A percentile compares a stretch with the other conserved stretches of the same genome.
Conservation (phyloP, 2,113 vertebrate species). For the Ondatra zibethicus region DNA sequence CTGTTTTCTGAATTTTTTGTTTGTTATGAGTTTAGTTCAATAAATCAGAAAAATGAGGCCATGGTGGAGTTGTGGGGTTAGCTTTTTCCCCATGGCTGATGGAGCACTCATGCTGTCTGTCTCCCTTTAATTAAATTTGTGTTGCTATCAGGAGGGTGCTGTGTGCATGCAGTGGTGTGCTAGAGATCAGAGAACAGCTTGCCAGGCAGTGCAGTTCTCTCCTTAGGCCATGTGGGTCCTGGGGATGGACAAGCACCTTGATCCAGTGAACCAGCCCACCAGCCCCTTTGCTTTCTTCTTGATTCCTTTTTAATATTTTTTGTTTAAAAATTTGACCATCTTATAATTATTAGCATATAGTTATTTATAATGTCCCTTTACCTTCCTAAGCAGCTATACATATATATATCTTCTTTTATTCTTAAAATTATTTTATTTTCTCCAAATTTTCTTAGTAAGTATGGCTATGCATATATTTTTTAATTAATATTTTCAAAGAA, state of each 20-base stretch:
- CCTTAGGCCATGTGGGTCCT: not conserved
- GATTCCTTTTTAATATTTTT: not conserved
- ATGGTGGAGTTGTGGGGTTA: not conserved
- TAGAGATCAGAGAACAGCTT: not conserved
- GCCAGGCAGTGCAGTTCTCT: not conserved
- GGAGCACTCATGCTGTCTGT: not conserved
- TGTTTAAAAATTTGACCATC: not conserved
- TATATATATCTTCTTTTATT: not conserved
- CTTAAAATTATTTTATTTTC: slow-evolving; percentile 7
- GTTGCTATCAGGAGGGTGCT: not conserved
- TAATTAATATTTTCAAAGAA: not conserved
- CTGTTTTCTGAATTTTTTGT: not conserved
- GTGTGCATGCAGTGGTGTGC: not conserved
- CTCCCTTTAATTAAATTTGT: not conserved
- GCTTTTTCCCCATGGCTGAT: not conserved
- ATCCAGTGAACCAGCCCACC: not conserved
- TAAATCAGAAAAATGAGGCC: not conserved
- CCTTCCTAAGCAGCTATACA: not conserved
- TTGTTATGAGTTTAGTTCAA: not conserved
- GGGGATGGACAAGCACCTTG: not conserved
- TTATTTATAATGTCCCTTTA: not conserved
- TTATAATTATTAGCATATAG: not conserved
- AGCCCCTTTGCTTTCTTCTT: not conserved
- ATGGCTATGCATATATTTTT: not conserved
- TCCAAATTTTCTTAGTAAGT: not conserved